These are phyloP conservation scores for Drosophila auraria DNA, from an alignment of 1,140 invertebrate species.

Conservation along the genomic window DNA sequence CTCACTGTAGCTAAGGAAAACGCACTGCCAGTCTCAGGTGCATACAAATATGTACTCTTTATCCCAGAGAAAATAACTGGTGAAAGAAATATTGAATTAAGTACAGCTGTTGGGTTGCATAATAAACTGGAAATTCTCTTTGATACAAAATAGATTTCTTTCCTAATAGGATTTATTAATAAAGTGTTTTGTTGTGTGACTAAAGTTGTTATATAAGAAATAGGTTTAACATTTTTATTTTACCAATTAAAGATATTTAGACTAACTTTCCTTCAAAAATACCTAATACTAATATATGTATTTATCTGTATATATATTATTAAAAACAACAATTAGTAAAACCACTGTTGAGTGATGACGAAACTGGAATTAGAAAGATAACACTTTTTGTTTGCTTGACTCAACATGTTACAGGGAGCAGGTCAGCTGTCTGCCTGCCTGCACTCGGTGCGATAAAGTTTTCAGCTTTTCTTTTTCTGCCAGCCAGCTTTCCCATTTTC, in stretches of 20 bases:
- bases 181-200: no score
- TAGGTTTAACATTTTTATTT: no score
- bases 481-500: neutral
- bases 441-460: slow-evolving; percentile 35
- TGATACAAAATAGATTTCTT: neutral
- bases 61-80: neutral
- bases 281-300: no score
- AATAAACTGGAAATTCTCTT: neutral
- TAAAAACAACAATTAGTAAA: slow-evolving; percentile 10
- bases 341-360: slow-evolving; percentile 16
- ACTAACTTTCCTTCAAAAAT: no score
- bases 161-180: no score
- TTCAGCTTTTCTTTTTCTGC: slow-evolving; percentile 18
- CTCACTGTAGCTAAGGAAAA: slow-evolving; percentile 8
- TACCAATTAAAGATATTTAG: no score
- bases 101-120: neutral
- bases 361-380: slow-evolving; percentile 26
- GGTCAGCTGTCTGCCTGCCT: slow-evolving; percentile 35
- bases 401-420: slow-evolving; percentile 26
- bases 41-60: slow-evolving; percentile 7
- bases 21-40: slow-evolving; percentile 37
- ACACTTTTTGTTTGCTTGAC: slow-evolving; percentile 30
- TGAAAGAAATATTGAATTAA: slow-evolving; percentile 11
- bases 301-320: no score
- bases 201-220: no score